phyloP scores from a whole-genome alignment of 2,113 vertebrate species.

The Cacatua alba region DNA sequence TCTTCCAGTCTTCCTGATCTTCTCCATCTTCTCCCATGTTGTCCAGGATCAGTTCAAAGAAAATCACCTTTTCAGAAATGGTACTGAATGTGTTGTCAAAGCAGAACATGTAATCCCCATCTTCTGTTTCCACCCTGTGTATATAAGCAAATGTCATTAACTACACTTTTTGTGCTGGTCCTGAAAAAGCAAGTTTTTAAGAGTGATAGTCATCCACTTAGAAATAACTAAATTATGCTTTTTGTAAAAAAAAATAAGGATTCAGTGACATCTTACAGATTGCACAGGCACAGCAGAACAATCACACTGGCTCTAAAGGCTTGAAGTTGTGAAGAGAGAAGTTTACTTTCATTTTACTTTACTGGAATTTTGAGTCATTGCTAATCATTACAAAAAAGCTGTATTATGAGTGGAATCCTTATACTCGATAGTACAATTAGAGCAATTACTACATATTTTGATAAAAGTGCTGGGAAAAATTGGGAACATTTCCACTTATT shows the following conservation, averaged over 20 bases:
- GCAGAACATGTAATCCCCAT: slow-evolving; percentile 98
- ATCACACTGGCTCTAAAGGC: not conserved
- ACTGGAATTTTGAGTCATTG: not conserved
- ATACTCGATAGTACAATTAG: not conserved
- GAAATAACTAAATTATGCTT: not conserved
- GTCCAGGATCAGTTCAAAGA: slow-evolving; percentile 97
- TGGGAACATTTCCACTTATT: not conserved
- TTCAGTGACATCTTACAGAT: not conserved
- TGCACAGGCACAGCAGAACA: not conserved
- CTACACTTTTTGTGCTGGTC: not conserved
- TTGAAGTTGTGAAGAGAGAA: not conserved
- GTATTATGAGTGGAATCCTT: not conserved
- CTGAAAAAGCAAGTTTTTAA: not conserved
- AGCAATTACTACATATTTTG: not conserved
- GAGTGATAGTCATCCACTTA: not conserved
- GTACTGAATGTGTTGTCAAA: slow-evolving; percentile 97
- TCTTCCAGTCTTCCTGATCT: slow-evolving; percentile 92
- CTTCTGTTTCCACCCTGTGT: slow-evolving; percentile 89
- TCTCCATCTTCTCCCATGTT: slow-evolving; percentile 84
- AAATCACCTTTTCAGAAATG: slow-evolving; percentile 96
- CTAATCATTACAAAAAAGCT: not conserved
- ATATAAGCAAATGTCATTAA: not conserved
- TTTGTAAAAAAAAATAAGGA: not conserved
- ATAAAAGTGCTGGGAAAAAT: not conserved
- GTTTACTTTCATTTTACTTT: not conserved